These are phyloP conservation scores for Drosophila nikananu DNA, from an alignment of 1,140 invertebrate genomes.

Conservation along the genomic window DNA sequence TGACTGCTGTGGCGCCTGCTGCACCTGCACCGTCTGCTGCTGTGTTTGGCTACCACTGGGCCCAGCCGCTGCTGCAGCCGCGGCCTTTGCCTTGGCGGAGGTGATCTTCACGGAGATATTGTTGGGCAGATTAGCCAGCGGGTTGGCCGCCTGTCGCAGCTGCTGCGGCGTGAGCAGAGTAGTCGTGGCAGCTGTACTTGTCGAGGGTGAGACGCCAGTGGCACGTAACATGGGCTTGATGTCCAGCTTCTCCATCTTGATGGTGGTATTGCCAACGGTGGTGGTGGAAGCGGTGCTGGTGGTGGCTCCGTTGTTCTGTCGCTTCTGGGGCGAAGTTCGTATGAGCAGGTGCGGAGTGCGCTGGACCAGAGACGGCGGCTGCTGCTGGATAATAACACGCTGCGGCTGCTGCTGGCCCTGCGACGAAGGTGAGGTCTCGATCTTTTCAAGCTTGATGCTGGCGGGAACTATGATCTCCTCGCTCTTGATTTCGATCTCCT, in stretches of 20 bases:
- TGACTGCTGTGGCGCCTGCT: slow-evolving; percentile 64
- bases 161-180: slow-evolving; percentile 74
- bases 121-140: slow-evolving; percentile 79
- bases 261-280: slow-evolving; percentile 71
- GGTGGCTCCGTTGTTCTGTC: slow-evolving; percentile 35
- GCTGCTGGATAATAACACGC: slow-evolving; percentile 70
- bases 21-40: slow-evolving; percentile 44
- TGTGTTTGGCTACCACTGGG: slow-evolving; percentile 50
- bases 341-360: slow-evolving; percentile 73
- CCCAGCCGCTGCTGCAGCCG: slow-evolving; percentile 42
- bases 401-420: slow-evolving; percentile 49
- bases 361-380: slow-evolving; percentile 55
- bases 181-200: slow-evolving; percentile 51
- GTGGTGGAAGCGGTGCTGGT: slow-evolving; percentile 21
- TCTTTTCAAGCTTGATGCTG: slow-evolving; percentile 78
- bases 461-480: slow-evolving; percentile 81
- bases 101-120: slow-evolving; percentile 84
- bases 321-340: slow-evolving; percentile 66
- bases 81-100: slow-evolving; percentile 71
- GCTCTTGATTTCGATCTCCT: slow-evolving; percentile 83
- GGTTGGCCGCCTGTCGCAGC: slow-evolving; percentile 66
- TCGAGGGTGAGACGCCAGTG: slow-evolving; percentile 33
- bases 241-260: slow-evolving; percentile 83
- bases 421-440: slow-evolving; percentile 52
- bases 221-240: slow-evolving; percentile 72